A percentile compares a stretch with the other conserved stretches of the same genome.
These are phyloP conservation scores for Ephydatia muelleri DNA, from an alignment of 37 sponge, comb jelly and placozoan species.

Conservation along the genomic window DNA sequence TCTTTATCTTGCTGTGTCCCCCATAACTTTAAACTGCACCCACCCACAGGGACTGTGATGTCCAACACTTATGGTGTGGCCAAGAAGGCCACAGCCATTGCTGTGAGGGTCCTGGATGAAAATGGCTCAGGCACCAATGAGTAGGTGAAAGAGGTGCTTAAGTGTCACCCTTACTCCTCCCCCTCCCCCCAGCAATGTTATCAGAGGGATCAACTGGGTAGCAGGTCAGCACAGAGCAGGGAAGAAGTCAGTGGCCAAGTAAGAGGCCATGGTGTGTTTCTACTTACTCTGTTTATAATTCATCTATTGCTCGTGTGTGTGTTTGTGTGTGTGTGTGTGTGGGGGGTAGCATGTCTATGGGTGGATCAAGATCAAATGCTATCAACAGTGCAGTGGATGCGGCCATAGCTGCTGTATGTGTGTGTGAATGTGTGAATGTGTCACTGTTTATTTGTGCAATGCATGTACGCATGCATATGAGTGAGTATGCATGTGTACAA, in stretches of 20 bases:
- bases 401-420: slow-evolving; percentile 53
- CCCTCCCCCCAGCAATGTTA: slow-evolving; percentile 29
- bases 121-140: slow-evolving; percentile 46
- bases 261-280: background rate
- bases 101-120: slow-evolving; percentile 58
- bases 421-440: background rate
- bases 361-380: slow-evolving; percentile 45
- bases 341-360: slow-evolving; percentile 89
- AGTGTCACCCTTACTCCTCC: background rate
- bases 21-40: too few species aligned
- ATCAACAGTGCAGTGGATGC: slow-evolving; percentile 65
- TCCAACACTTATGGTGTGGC: slow-evolving; percentile 70
- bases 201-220: slow-evolving; percentile 46
- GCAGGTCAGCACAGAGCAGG: slow-evolving; percentile 20
- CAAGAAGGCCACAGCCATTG: slow-evolving; percentile 64
- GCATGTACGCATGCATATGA: too few species aligned
- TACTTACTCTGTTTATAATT: background rate
- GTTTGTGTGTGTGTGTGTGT: too few species aligned
- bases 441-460: too few species aligned
- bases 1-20: too few species aligned
- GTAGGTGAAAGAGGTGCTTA: slow-evolving; percentile 10
- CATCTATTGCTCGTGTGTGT: background rate
- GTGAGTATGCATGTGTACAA: too few species aligned
- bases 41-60: slow-evolving; percentile 58
- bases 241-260: slow-evolving; percentile 57